Conservation (phyloP, 2,113 vertebrate genomes). For the Phylloscopus trochiloides region DNA sequence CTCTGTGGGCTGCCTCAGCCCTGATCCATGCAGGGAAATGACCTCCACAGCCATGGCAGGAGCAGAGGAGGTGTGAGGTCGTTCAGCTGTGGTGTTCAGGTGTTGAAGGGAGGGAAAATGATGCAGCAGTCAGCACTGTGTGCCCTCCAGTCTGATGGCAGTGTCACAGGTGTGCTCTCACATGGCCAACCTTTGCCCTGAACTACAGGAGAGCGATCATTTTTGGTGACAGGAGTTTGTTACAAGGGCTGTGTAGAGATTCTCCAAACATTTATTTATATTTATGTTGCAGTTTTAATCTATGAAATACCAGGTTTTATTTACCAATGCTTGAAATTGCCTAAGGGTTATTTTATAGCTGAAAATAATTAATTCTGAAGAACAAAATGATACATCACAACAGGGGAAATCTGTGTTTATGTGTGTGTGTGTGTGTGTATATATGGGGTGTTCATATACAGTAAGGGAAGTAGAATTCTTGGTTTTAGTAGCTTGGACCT, state of each 20-base stretch:
- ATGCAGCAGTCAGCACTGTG: neutral
- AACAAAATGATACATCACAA: neutral
- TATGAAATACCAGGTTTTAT: neutral
- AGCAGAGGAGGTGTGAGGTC: neutral
- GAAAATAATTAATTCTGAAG: neutral
- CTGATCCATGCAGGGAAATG: fast-evolving
- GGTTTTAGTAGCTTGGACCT: neutral
- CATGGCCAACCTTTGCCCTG: neutral
- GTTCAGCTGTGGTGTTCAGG: neutral
- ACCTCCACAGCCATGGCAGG: neutral
- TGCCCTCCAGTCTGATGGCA: neutral
- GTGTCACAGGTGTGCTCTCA: neutral
- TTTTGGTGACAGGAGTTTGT: neutral
- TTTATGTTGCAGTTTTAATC: neutral
- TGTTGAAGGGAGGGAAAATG: neutral
- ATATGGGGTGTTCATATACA: neutral
- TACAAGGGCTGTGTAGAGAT: neutral
- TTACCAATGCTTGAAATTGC: neutral
- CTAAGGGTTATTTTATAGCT: neutral
- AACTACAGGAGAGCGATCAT: neutral
- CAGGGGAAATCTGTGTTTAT: neutral
- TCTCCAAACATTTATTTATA: neutral
- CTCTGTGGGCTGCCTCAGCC: neutral
- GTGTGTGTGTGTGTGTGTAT: neutral
- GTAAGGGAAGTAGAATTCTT: neutral